A percentile compares a stretch with the other conserved stretches of the same genome.
Conservation (phyloP, 2,797 vertebrate genomes). For the Sylvia borin region DNA sequence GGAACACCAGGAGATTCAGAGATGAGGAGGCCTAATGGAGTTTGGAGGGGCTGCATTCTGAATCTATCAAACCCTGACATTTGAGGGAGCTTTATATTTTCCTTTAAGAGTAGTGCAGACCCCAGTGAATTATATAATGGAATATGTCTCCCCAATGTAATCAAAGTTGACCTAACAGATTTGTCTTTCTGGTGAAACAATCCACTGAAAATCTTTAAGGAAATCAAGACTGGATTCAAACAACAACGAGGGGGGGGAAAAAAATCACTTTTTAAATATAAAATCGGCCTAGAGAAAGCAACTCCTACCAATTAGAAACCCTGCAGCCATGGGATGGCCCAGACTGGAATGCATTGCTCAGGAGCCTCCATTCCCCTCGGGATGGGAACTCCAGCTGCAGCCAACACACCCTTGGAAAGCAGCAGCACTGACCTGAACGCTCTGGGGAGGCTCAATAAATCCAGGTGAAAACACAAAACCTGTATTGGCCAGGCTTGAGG, state of each 20-base stretch:
- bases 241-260: background rate
- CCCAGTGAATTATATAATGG: conserved; percentile 8
- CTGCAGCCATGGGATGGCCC: rapidly evolving
- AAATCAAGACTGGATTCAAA: conserved; percentile 1
- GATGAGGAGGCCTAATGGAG: background rate
- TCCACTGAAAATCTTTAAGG: conserved; percentile 14
- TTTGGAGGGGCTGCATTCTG: background rate
- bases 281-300: background rate
- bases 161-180: conserved; percentile 39
- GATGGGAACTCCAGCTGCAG: background rate
- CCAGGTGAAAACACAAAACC: rapidly evolving
- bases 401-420: rapidly evolving
- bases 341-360: rapidly evolving
- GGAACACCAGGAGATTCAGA: background rate
- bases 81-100: conserved; percentile 12
- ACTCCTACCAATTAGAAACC: background rate
- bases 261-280: background rate
- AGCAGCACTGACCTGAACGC: rapidly evolving
- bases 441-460: rapidly evolving
- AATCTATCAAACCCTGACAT: conserved; percentile 29
- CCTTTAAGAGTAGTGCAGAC: background rate
- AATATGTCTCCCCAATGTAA: background rate
- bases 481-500: background rate
- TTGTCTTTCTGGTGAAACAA: conserved; percentile 5
- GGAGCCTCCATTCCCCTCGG: rapidly evolving